Evolutionary conservation across 2,888 invertebrate genomes (phyloP).

Genomic region (Cotesia congregata): DNA sequence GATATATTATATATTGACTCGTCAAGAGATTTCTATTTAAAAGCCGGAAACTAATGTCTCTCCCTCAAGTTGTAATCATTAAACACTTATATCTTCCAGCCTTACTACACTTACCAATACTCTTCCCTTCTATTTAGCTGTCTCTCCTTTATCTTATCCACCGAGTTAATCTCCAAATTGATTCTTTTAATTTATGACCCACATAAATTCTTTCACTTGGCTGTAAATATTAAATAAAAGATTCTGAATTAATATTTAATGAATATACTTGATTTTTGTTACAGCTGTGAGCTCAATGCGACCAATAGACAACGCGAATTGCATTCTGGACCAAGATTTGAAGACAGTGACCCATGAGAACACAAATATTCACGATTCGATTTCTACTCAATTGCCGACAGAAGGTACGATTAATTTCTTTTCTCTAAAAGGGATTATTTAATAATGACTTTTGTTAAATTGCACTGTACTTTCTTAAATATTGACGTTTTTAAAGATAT

Average conservation of each 20-base stretch:
- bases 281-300: constrained; percentile 92
- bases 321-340: constrained; percentile 90
- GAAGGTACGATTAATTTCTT: constrained; percentile 73
- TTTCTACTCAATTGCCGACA: constrained; percentile 79
- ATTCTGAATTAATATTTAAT: not conserved
- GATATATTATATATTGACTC: not conserved
- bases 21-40: not conserved
- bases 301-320: constrained; percentile 89
- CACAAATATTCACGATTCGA: constrained; percentile 81
- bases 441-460: too few species aligned
- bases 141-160: constrained; percentile 10
- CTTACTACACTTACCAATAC: constrained; percentile 41
- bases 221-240: not conserved
- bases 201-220: not conserved
- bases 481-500: not conserved
- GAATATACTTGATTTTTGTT: not conserved
- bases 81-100: constrained; percentile 46
- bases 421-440: too few species aligned
- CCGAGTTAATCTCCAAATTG: not conserved
- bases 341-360: constrained; percentile 91
- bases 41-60: constrained; percentile 42
- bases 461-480: not conserved
- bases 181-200: not conserved
- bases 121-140: constrained; percentile 7
- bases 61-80: constrained; percentile 42